Conservation (phyloP, 2,888 invertebrate genomes). For the Volucella bombylans region DNA sequence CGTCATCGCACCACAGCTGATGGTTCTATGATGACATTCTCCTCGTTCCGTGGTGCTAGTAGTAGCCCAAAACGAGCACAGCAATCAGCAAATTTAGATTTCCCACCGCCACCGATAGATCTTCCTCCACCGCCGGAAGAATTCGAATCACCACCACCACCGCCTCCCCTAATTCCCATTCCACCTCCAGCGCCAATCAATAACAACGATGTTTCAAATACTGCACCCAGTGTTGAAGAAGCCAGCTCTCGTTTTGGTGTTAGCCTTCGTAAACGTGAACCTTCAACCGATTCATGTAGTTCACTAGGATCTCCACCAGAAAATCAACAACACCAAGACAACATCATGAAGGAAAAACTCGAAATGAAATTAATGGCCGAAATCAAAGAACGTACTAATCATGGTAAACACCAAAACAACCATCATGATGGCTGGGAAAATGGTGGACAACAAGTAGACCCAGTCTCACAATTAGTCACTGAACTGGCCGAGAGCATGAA, state of each 20-base stretch:
- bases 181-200: slow-evolving; percentile 78
- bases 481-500: slow-evolving; percentile 93
- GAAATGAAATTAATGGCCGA: slow-evolving; percentile 91
- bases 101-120: slow-evolving; percentile 92
- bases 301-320: slow-evolving; percentile 84
- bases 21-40: slow-evolving; percentile 82
- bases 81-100: slow-evolving; percentile 92
- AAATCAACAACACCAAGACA: slow-evolving; percentile 75
- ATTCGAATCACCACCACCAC: slow-evolving; percentile 80
- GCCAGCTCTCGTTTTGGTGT: slow-evolving; percentile 89
- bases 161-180: slow-evolving; percentile 76
- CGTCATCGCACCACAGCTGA: slow-evolving; percentile 84
- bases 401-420: slow-evolving; percentile 84
- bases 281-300: slow-evolving; percentile 85
- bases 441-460: slow-evolving; percentile 84
- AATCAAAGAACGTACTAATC: slow-evolving; percentile 90
- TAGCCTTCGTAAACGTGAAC: slow-evolving; percentile 87
- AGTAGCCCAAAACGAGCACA: slow-evolving; percentile 88
- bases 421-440: slow-evolving; percentile 71
- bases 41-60: slow-evolving; percentile 85
- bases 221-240: slow-evolving; percentile 88
- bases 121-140: slow-evolving; percentile 91
- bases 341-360: slow-evolving; percentile 89
- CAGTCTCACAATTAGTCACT: slow-evolving; percentile 90
- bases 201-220: slow-evolving; percentile 84